These are phyloP conservation scores for Drosophila algonquin DNA, from an alignment of 2,888 invertebrate species.

Conservation along the genomic window DNA sequence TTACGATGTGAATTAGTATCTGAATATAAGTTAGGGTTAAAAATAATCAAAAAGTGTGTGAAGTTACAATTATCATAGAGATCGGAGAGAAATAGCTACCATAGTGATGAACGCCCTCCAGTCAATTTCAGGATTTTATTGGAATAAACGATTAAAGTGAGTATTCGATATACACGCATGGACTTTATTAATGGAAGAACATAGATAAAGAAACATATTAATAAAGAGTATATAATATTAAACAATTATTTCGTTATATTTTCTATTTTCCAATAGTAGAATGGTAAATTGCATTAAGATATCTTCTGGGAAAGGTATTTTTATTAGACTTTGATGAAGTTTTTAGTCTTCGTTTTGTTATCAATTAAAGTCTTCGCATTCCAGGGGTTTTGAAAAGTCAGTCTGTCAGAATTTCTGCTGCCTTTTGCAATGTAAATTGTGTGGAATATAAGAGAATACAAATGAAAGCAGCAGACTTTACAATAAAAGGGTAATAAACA, in stretches of 20 bases:
- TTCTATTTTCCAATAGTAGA: too few species aligned
- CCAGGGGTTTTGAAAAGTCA: too few species aligned
- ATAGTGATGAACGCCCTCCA: not conserved
- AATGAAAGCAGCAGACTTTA: slow-evolving; percentile 47
- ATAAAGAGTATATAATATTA: not conserved
- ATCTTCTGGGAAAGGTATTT: too few species aligned
- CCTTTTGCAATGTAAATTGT: not conserved
- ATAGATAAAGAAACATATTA: not conserved
- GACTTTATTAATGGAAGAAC: slow-evolving; percentile 41
- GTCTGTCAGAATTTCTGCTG: too few species aligned
- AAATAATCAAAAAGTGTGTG: slow-evolving; percentile 1
- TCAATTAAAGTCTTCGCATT: too few species aligned
- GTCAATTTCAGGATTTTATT: slow-evolving; percentile 57
- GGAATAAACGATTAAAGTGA: slow-evolving; percentile 49
- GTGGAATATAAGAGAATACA: not conserved
- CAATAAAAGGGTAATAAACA: slow-evolving; percentile 73
- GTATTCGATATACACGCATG: slow-evolving; percentile 24
- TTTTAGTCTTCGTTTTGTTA: too few species aligned
- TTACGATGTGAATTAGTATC: not conserved
- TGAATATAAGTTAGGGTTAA: not conserved
- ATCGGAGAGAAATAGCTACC: slow-evolving; percentile 20
- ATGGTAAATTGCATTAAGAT: too few species aligned
- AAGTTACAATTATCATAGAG: slow-evolving; percentile 3
- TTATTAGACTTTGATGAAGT: too few species aligned
- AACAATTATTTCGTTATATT: too few species aligned